Percentiles rank a stretch among this genome's conserved stretches.
Evolutionary conservation across 1,140 invertebrate genomes (phyloP).

Genomic region (Pogonomyrmex californicus): DNA sequence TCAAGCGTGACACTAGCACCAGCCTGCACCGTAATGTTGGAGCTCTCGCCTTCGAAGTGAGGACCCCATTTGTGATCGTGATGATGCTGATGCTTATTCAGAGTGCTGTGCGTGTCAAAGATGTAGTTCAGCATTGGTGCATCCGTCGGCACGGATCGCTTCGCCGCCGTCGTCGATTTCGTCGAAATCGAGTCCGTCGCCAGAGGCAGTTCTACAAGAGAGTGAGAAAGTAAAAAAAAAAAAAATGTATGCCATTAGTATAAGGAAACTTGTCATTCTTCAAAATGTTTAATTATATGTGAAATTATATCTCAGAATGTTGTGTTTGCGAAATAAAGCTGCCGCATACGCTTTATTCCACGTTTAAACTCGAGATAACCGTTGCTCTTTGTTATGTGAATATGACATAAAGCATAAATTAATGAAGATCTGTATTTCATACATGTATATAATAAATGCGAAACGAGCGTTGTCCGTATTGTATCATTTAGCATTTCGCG

Average conservation of each 20-base stretch:
- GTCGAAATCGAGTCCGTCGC: constrained; percentile 73
- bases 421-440: constrained; percentile 1
- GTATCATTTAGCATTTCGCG: constrained; percentile 3
- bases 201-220: constrained; percentile 69
- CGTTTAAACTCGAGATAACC: not conserved
- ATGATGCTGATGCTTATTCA: constrained; percentile 90
- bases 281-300: not conserved
- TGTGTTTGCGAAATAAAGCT: not conserved
- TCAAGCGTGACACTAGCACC: constrained; percentile 93
- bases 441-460: constrained; percentile 7
- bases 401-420: constrained; percentile 35
- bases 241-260: not conserved
- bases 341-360: not conserved
- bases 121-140: constrained; percentile 92
- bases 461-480: not conserved
- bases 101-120: constrained; percentile 90
- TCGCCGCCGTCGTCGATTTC: constrained; percentile 75
- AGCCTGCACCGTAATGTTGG: constrained; percentile 93
- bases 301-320: not conserved
- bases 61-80: constrained; percentile 90
- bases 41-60: constrained; percentile 90
- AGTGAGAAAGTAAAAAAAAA: not conserved
- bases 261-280: too few relatives aligned
- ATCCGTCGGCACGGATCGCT: constrained; percentile 86
- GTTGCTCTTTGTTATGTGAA: not conserved